Percentiles rank a stretch among this genome's conserved stretches.
Conservation (phyloP, 2,888 invertebrate genomes). For the Drosophila buzzatii region DNA sequence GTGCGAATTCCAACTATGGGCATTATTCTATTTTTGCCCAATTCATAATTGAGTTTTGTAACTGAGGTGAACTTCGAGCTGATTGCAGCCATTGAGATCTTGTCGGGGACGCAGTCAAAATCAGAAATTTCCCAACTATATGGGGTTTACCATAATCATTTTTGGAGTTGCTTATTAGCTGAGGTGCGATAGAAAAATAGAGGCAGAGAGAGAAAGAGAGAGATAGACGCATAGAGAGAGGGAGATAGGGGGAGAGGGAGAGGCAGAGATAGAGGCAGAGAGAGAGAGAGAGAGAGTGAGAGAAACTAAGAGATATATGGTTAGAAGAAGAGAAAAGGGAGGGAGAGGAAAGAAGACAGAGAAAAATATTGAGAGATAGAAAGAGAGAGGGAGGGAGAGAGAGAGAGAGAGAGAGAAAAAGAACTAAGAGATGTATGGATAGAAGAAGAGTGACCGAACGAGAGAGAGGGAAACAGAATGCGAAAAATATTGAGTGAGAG, state of each 20-base stretch:
- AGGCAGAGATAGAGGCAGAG: no score
- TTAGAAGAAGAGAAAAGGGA: no score
- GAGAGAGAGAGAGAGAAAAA: no score
- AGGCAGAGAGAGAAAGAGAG: not conserved
- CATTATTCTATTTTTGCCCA: not conserved
- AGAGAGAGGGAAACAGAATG: not conserved
- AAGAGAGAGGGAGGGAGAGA: not conserved
- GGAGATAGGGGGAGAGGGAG: not conserved
- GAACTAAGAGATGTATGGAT: no score
- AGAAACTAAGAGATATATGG: no score
- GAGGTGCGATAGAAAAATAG: not conserved
- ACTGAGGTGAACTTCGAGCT: not conserved
- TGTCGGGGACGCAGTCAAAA: not conserved
- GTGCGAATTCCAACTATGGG: not conserved
- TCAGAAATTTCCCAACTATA: not conserved
- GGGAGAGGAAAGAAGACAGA: not conserved
- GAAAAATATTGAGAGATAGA: not conserved
- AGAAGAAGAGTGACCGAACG: no score
- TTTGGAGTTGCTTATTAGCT: no score
- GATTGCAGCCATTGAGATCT: slow-evolving; percentile 2
- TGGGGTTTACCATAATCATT: not conserved
- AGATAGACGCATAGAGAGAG: no score
- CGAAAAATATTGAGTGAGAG: not conserved
- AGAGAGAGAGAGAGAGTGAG: no score
- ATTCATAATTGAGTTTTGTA: not conserved